Evolutionary conservation across 2,113 vertebrate species (phyloP).

Genomic region (Porphyrio hochstetteri): DNA sequence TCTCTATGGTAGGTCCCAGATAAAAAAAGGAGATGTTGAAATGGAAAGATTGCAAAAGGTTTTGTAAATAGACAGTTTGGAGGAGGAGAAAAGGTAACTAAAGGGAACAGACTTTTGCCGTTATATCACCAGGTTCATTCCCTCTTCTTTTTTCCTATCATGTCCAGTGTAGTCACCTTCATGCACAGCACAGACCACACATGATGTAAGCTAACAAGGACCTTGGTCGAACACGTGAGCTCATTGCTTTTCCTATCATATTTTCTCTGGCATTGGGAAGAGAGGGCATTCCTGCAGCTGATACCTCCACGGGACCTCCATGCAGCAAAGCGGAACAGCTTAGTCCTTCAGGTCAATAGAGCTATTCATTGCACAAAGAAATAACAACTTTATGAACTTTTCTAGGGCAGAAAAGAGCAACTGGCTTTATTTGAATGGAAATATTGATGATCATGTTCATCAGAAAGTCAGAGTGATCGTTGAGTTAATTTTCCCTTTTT

Average conservation of each 20-base stretch:
- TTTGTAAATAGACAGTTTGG: not conserved
- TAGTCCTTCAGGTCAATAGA: not conserved
- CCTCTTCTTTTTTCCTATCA: not conserved
- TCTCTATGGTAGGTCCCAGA: not conserved
- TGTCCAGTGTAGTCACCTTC: not conserved
- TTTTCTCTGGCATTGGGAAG: conserved; percentile 2
- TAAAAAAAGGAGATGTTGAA: not conserved
- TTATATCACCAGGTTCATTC: not conserved
- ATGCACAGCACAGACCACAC: not conserved
- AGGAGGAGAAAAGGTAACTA: not conserved
- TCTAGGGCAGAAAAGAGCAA: not conserved
- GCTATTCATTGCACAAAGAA: not conserved
- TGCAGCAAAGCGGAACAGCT: not conserved
- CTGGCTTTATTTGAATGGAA: conserved; percentile 4
- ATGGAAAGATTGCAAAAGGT: not conserved
- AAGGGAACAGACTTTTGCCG: not conserved
- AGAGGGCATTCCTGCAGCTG: not conserved
- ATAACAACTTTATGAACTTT: not conserved
- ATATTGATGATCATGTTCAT: not conserved
- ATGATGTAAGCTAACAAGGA: not conserved
- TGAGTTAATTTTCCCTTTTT: not conserved
- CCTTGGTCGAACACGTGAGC: not conserved
- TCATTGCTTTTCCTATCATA: not conserved
- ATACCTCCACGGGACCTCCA: not conserved
- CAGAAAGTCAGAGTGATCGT: not conserved